Conservation (phyloP, 2,113 vertebrate species). For the Halcyon senegalensis region DNA sequence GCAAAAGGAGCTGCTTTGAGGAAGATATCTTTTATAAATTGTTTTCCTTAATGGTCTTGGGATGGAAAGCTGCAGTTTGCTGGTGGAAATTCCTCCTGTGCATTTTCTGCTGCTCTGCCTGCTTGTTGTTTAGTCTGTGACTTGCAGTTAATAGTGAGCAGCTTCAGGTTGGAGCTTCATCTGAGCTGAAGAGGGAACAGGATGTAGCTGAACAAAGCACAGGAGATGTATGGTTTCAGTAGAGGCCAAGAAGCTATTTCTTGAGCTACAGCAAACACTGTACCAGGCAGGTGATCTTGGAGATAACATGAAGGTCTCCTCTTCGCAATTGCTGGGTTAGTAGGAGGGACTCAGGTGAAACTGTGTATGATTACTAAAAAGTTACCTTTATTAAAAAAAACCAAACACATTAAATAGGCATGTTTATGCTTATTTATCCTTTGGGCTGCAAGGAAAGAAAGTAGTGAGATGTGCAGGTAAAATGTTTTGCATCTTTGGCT, state of each 20-base stretch:
- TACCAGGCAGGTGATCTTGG: neutral
- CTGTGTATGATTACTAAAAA: neutral
- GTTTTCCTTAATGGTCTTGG: neutral
- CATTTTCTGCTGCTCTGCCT: neutral
- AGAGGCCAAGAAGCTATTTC: neutral
- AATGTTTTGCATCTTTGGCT: neutral
- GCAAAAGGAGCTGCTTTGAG: neutral
- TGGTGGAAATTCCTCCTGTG: neutral
- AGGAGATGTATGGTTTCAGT: fast-evolving
- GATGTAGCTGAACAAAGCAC: fast-evolving
- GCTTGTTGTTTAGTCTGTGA: neutral
- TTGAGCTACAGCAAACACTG: neutral
- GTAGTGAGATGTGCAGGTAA: neutral
- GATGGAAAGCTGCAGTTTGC: neutral
- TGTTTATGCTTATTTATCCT: neutral
- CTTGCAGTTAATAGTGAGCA: neutral
- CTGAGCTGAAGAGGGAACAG: neutral
- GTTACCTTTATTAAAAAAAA: neutral
- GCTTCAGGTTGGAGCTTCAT: neutral
- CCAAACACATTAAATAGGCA: too few relatives aligned
- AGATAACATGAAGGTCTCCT: neutral
- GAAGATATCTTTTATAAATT: neutral
- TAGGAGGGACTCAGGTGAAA: neutral
- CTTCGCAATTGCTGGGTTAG: neutral
- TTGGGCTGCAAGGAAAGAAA: neutral